These are phyloP conservation scores for Drosophila nebulosa DNA, from an alignment of 1,140 invertebrate species.

Conservation along the genomic window DNA sequence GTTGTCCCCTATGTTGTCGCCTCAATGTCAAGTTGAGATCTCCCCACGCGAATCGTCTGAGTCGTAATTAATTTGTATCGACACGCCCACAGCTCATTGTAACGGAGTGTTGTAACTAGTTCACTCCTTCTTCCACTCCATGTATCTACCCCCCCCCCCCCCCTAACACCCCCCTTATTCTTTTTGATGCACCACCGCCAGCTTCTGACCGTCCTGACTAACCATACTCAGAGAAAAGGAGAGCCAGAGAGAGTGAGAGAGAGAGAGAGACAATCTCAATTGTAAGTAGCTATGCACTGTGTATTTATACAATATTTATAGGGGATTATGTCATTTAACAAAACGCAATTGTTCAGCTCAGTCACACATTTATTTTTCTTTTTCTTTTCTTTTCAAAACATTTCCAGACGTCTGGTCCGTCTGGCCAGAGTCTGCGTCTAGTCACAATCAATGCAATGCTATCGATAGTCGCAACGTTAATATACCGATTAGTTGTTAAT, in stretches of 20 bases:
- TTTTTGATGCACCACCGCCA: not conserved
- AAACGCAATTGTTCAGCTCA: slow-evolving; percentile 58
- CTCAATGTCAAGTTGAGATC: not conserved
- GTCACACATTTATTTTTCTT: slow-evolving; percentile 13
- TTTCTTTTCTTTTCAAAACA: not conserved
- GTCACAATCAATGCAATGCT: not conserved
- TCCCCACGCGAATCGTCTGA: not conserved
- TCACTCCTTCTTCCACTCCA: not conserved
- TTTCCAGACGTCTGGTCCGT: not conserved
- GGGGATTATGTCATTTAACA: slow-evolving; percentile 68
- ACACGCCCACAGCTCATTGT: not conserved
- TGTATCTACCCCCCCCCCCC: not conserved
- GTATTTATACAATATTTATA: slow-evolving; percentile 60
- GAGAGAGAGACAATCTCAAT: slow-evolving; percentile 28
- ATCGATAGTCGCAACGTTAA: no score
- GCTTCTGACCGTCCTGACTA: slow-evolving; percentile 6
- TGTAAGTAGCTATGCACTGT: slow-evolving; percentile 18
- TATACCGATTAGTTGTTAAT: not conserved
- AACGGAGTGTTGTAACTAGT: not conserved
- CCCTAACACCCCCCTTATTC: not conserved
- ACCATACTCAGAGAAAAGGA: slow-evolving; percentile 10
- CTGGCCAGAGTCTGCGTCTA: not conserved
- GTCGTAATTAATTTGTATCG: slow-evolving; percentile 1
- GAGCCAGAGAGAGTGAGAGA: not conserved
- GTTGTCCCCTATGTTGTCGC: not conserved